A percentile compares a stretch with the other conserved stretches of the same genome.
These are phyloP conservation scores for Zophobas morio DNA, from an alignment of 1,140 invertebrate species.

Conservation along the genomic window DNA sequence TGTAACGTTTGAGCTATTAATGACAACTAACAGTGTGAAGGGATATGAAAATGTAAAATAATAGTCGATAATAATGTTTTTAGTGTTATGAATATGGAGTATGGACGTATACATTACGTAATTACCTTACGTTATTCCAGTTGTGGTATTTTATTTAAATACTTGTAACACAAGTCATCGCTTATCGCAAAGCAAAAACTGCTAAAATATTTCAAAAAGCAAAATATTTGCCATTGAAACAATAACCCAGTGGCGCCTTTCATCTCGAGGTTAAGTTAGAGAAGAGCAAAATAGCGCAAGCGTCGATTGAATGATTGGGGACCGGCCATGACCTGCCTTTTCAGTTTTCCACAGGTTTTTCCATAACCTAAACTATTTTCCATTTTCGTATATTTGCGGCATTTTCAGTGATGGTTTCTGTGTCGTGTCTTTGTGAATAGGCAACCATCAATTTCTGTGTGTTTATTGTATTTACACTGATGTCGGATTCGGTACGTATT, in stretches of 20 bases:
- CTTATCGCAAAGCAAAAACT: background rate
- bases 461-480: slow-evolving; percentile 9
- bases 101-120: background rate
- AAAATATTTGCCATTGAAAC: background rate
- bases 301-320: slow-evolving; percentile 44
- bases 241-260: background rate
- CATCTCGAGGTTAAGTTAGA: slow-evolving; percentile 19
- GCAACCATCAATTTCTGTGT: slow-evolving; percentile 21
- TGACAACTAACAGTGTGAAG: no score
- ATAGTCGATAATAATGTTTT: no score
- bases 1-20: no score
- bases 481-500: slow-evolving; percentile 23
- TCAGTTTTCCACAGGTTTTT: slow-evolving; percentile 42
- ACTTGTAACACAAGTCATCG: background rate
- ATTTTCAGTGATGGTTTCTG: background rate
- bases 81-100: background rate
- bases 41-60: no score
- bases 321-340: slow-evolving; percentile 42
- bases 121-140: background rate
- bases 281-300: slow-evolving; percentile 38
- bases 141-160: background rate
- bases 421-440: background rate
- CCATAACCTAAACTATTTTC: slow-evolving; percentile 39
- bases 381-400: slow-evolving; percentile 9
- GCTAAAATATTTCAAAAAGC: background rate